Evolutionary conservation across 2,113 vertebrate genomes (phyloP), one percentile per base, ranked within the genome.

Genomic region (Perca fluviatilis): DNA sequence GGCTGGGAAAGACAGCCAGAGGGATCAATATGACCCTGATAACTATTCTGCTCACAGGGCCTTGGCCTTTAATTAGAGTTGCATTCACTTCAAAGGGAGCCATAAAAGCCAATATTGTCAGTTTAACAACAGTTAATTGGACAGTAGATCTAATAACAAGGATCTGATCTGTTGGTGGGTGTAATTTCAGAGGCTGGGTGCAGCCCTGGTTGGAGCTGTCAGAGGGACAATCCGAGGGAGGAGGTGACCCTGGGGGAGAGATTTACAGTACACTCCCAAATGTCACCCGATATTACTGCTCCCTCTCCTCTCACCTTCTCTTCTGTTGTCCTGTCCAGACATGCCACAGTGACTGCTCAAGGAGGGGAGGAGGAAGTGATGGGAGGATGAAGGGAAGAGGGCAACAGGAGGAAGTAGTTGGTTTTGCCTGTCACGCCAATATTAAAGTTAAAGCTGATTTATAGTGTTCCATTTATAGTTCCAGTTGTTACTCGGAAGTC

Each of bases 201-300:
- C 67, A 85, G 78, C 71, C 58, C 63, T 67, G 78, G 74, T 68
- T 76, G 58, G 81, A 82, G 69, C 60, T 86, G 84, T 85, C 75
- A 84, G 50, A 79, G 23, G 79, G 81, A 86, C 84, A 90, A 83
- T 88, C 76, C 11, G 36, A 77, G 63, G 83, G 70, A 69, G 79
- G 86, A 74, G 82, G 83, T 75, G 83, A 86, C 82, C 88, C 91
- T 54, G 82, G 65, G 87, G 87, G 84, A 86, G 80, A 87, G 80
- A 91, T 90, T 91, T 91, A 88, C 77, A 78, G 87, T 86, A 78
- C 0, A 70, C 83, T 91, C 86, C 76, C 77, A 72, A 83, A 76
- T 58, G 78, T 85, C 82, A 91, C 79, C 82, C 64, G 88, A 92
- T 91, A 79, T 83, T 70, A 69, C 74, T 64, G 63, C 53, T 65